Evolutionary conservation across 2,797 vertebrate genomes (phyloP), one percentile per base, ranked within the genome.

Genomic region (Emys orbicularis): DNA sequence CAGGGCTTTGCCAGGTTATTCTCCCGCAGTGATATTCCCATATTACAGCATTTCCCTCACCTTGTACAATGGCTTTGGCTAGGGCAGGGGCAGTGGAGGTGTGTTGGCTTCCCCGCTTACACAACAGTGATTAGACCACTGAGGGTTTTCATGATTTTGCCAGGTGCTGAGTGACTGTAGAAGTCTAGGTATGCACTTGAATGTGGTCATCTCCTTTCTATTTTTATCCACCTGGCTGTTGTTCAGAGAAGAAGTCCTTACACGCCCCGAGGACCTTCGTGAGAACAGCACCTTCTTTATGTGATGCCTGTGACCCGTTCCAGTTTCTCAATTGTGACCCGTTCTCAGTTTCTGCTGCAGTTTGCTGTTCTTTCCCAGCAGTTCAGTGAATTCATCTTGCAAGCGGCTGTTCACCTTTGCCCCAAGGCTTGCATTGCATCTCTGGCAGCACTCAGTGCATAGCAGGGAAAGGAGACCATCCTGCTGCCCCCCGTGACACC

Each of bases 211-310:
- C 83, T 54, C 37, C 81, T 90, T 83, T 34, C 4, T 59, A 88
- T 54, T 12, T 86, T 87, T 92, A 86, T 72, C 68, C 88, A 61
- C 81, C 80, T 81, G 82, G 88, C 86, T 89, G 56, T 84, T 84
- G 92, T 52, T 96, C 81, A 61, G 52, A 96, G 79, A 13, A 57
- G 81, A 95, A 96, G 95, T 96, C 96, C 89, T 97, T 92, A 94
- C 86, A 88, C 92, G 94, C 27, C 76, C 85, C 53, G 95, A 97
- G 94, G 94, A 95, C 91, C 87, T 96, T 94, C 88, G 95, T 94
- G 95, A 96, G 95, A 89, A 96, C 83, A 61, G 56, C 76, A 0
- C 84, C 57, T 50, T 88, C 80, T 88, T 93, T 89, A 65, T 1
- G 1, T 92, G 82, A 47, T 91, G 92, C 65, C 82, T 92, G 80